Evolutionary conservation across 2,888 invertebrate species (phyloP).

Genomic region (Fragum sueziense): DNA sequence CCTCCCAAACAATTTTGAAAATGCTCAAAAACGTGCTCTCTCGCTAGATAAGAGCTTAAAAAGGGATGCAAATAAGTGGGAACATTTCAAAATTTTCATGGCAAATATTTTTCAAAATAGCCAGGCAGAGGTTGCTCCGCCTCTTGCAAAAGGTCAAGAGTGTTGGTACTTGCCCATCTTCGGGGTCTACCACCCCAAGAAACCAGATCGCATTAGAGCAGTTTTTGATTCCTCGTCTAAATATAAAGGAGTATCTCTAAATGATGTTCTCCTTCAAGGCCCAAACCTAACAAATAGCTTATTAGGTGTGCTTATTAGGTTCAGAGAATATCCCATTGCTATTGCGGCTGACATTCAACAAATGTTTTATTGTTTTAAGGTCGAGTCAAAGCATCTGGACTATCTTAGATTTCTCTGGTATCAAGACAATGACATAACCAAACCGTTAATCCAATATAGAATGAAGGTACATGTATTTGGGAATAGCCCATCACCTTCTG

Average conservation of each 20-base stretch:
- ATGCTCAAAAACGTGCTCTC: constrained; percentile 29
- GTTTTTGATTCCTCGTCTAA: constrained; percentile 26
- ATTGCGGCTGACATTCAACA: constrained; percentile 35
- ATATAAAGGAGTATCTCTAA: constrained; percentile 23
- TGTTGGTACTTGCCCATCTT: constrained; percentile 61
- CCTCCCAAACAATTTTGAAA: constrained; percentile 44
- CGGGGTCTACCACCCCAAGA: constrained; percentile 50
- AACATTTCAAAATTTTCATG: constrained; percentile 48
- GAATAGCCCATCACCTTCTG: constrained; percentile 59
- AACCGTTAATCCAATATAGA: constrained; percentile 51
- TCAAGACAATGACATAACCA: constrained; percentile 41
- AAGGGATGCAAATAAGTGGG: constrained; percentile 32
- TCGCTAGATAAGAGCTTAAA: constrained; percentile 18
- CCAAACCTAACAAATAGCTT: constrained; percentile 28
- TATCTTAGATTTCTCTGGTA: constrained; percentile 61
- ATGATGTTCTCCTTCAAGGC: constrained; percentile 13
- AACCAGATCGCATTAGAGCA: constrained; percentile 26
- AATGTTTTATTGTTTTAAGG: constrained; percentile 39
- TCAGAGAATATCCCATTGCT: constrained; percentile 14
- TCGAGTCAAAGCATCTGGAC: constrained; percentile 49
- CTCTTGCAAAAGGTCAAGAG: constrained; percentile 31
- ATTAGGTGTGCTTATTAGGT: constrained; percentile 3
- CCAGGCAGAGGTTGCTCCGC: constrained; percentile 51
- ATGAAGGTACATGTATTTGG: constrained; percentile 65
- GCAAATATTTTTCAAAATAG: constrained; percentile 32